Evolutionary conservation across 1,140 invertebrate species (phyloP).

Genomic region (Eulimnadia texana): DNA sequence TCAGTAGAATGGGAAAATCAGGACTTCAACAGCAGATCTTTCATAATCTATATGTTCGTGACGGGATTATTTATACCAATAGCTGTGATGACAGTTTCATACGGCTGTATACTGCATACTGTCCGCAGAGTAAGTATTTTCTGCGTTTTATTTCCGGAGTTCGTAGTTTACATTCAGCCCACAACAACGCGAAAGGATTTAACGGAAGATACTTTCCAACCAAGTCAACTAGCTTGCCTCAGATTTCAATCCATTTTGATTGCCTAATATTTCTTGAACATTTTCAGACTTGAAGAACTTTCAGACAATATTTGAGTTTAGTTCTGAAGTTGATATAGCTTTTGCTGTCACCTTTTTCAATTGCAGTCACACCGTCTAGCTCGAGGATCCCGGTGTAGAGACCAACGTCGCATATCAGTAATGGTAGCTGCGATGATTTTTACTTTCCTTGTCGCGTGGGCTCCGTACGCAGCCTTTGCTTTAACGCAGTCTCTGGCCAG

Average conservation of each 20-base stretch:
- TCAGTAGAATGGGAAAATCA: not conserved
- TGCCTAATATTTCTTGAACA: too few species aligned
- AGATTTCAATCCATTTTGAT: too few species aligned
- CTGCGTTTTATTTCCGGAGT: too few species aligned
- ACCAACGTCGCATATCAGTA: conserved; percentile 33
- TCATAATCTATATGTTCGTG: not conserved
- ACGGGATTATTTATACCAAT: not conserved
- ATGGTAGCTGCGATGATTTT: conserved; percentile 53
- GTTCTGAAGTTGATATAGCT: too few species aligned
- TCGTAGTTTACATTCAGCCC: too few species aligned
- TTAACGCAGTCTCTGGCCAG: conserved; percentile 36
- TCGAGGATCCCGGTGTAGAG: not conserved
- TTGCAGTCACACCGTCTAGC: too few species aligned
- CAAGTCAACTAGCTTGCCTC: too few species aligned
- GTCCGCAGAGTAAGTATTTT: not conserved
- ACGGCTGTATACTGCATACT: not conserved
- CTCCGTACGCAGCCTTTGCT: conserved; percentile 54
- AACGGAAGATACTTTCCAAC: too few species aligned
- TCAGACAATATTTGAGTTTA: too few species aligned
- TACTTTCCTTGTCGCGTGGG: conserved; percentile 57
- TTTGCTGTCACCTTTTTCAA: too few species aligned
- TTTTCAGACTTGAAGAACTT: too few species aligned
- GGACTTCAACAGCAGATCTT: not conserved
- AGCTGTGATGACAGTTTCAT: not conserved
- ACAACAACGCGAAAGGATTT: too few species aligned